phyloP scores from a whole-genome alignment of 2,797 vertebrate genomes.

The Gymnoscopelus braueri region DNA sequence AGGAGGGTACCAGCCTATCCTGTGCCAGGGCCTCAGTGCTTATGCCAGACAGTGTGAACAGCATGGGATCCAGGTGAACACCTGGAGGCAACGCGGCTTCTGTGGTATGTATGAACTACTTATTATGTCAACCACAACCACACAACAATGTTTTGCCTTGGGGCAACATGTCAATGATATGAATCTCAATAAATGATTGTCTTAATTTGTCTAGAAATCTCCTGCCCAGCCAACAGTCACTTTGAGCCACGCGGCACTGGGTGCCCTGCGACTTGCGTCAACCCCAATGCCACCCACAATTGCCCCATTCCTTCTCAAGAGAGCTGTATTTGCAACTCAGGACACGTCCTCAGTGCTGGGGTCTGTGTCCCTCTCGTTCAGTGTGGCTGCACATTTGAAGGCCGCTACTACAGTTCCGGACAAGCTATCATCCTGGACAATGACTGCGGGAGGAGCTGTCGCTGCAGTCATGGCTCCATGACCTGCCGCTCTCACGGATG shows the following conservation, averaged over 20 bases:
- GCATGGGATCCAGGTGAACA: constrained; percentile 41
- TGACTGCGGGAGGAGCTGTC: constrained; percentile 67
- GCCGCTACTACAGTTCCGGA: constrained; percentile 64
- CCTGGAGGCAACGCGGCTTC: constrained; percentile 68
- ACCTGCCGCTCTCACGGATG: constrained; percentile 49
- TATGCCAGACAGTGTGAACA: constrained; percentile 76
- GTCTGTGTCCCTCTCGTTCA: constrained; percentile 58
- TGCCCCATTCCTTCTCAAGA: constrained; percentile 65
- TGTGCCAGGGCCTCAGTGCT: constrained; percentile 69
- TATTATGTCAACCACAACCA: background rate
- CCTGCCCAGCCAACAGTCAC: constrained; percentile 73
- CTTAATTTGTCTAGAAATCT: constrained; percentile 54
- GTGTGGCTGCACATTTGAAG: constrained; percentile 77
- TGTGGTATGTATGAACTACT: constrained; percentile 67
- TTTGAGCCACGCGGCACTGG: constrained; percentile 66
- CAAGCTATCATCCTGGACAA: constrained; percentile 56
- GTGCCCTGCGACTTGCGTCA: constrained; percentile 73
- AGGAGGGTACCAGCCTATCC: constrained; percentile 63
- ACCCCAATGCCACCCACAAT: constrained; percentile 50
- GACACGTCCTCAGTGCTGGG: constrained; percentile 69
- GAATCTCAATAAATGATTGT: background rate
- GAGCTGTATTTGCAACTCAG: constrained; percentile 72
- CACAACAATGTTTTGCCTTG: background rate
- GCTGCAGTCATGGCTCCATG: constrained; percentile 51
- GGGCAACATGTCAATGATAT: background rate